Evolutionary conservation across 2,113 vertebrate genomes (phyloP).

Genomic region (Anas platyrhynchos): DNA sequence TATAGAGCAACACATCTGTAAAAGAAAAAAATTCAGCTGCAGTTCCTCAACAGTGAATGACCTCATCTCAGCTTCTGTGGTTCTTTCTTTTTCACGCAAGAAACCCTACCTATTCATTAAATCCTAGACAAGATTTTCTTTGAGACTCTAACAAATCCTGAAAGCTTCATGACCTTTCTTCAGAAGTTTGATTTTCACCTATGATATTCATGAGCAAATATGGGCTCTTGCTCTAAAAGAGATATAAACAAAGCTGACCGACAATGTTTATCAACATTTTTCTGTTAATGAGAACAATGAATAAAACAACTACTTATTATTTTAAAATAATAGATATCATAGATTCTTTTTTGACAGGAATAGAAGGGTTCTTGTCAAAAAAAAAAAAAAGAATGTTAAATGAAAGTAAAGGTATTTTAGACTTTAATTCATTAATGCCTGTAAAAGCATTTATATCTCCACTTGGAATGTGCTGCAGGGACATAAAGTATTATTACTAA

Average conservation of each 20-base stretch:
- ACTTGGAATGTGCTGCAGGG: neutral
- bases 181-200: neutral
- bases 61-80: neutral
- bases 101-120: neutral
- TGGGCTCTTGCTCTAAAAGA: neutral
- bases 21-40: neutral
- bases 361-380: neutral
- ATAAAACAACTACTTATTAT: neutral
- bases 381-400: neutral
- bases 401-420: neutral
- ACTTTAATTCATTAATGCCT: neutral
- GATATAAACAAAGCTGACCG: neutral
- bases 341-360: neutral
- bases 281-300: neutral
- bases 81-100: neutral
- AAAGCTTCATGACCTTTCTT: neutral
- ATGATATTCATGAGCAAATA: neutral
- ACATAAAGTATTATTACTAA: neutral
- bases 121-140: neutral
- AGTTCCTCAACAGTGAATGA: neutral
- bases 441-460: neutral
- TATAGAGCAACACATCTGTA: neutral
- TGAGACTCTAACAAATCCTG: neutral
- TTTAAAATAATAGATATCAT: neutral
- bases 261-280: neutral